A percentile compares a stretch with the other conserved stretches of the same genome.
phyloP scores from a whole-genome alignment of 2,797 vertebrate genomes.

The Crossoptilon crossoptilon region DNA sequence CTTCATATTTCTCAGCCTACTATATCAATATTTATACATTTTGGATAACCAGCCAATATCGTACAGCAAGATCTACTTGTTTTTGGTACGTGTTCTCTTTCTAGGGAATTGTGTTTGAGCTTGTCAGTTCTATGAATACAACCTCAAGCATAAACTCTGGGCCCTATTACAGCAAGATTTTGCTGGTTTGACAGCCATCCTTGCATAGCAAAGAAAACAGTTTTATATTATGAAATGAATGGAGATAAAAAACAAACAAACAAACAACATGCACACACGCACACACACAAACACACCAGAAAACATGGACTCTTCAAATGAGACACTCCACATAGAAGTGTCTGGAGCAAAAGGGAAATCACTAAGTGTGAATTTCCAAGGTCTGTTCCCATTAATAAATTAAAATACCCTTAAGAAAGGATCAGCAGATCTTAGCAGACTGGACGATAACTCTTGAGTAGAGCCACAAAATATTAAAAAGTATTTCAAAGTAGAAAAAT shows the following conservation, averaged over 20 bases:
- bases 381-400: slow-evolving; percentile 39
- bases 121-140: slow-evolving; percentile 30
- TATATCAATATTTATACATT: slow-evolving; percentile 42
- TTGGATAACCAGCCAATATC: slow-evolving; percentile 20
- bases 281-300: background rate
- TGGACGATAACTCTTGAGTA: background rate
- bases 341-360: slow-evolving; percentile 27
- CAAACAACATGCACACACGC: too few species aligned
- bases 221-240: slow-evolving; percentile 26
- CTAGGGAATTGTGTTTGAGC: background rate
- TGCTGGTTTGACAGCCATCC: slow-evolving; percentile 39
- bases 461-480: background rate
- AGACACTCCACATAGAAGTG: background rate
- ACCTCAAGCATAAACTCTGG: background rate
- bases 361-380: slow-evolving; percentile 21
- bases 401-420: background rate
- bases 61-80: background rate
- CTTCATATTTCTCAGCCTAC: background rate
- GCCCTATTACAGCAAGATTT: background rate
- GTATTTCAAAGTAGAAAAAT: background rate
- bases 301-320: background rate
- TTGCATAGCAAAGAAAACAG: background rate
- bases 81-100: background rate
- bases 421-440: background rate
- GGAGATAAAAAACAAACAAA: background rate